Evolutionary conservation across 2,888 invertebrate species (phyloP).

Genomic region (Norana najaformis): DNA sequence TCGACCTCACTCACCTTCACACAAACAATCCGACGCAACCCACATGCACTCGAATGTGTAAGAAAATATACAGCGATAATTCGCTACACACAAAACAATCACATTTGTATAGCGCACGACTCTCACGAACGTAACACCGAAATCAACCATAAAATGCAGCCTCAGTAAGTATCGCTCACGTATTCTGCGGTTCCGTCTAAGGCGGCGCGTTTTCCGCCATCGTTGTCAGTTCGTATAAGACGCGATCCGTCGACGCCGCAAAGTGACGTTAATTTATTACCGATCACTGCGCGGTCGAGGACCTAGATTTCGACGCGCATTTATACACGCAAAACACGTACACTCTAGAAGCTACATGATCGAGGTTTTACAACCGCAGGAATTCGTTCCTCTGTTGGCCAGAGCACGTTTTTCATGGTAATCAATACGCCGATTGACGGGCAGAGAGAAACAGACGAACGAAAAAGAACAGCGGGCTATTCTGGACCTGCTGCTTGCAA

Average conservation of each 20-base stretch:
- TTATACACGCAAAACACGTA: neutral
- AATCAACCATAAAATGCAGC: neutral
- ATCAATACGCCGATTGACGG: conserved; percentile 17
- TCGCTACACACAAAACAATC: neutral
- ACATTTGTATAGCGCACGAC: neutral
- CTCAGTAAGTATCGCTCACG: neutral
- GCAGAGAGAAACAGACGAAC: no score
- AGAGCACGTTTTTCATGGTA: neutral
- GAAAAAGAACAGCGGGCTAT: neutral
- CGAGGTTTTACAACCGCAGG: neutral
- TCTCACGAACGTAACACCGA: neutral
- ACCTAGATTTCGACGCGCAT: neutral
- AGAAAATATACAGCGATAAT: no score
- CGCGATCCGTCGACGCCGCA: neutral
- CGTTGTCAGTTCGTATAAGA: neutral
- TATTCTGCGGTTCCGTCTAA: neutral
- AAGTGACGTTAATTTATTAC: neutral
- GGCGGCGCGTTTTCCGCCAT: neutral
- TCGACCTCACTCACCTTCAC: neutral
- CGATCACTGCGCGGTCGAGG: neutral
- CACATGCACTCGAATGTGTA: no score
- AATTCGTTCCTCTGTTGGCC: neutral
- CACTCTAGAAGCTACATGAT: neutral
- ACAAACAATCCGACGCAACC: neutral
- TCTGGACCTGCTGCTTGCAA: neutral